phyloP scores from a whole-genome alignment of 1,140 invertebrate genomes.

The Holcopasites calliopsidis region DNA sequence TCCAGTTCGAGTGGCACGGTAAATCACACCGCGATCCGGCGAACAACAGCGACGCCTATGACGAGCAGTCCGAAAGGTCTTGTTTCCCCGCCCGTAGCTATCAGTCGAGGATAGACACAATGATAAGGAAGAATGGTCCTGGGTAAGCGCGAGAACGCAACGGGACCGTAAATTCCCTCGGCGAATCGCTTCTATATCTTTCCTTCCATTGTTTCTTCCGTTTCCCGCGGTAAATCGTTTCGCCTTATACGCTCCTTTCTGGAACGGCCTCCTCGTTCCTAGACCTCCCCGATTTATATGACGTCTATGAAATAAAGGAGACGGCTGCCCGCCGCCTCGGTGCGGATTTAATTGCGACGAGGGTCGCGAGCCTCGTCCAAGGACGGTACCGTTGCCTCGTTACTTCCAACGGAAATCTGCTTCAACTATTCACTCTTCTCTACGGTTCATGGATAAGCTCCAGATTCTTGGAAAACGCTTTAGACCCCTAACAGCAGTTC shows the following conservation, averaged over 20 bases:
- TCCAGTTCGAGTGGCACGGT: constrained; percentile 11
- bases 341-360: neutral
- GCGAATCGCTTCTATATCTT: constrained; percentile 34
- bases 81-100: constrained; percentile 18
- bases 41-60: neutral
- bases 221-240: neutral
- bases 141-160: constrained; percentile 46
- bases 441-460: neutral
- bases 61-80: constrained; percentile 25
- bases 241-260: neutral
- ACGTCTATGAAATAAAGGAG: neutral
- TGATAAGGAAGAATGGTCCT: constrained; percentile 53
- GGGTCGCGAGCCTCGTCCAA: neutral
- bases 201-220: constrained; percentile 9
- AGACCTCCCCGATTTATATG: too few relatives aligned
- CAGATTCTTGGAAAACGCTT: neutral
- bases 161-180: constrained; percentile 52
- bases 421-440: neutral
- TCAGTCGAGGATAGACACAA: constrained; percentile 48
- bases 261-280: neutral
- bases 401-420: constrained; percentile 1
- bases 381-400: neutral
- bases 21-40: constrained; percentile 7
- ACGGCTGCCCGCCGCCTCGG: neutral
- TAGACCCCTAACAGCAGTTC: neutral